Percentiles rank a stretch among this genome's conserved stretches.
Conservation (phyloP, 2,113 vertebrate genomes). For the Regulus satrapa region DNA sequence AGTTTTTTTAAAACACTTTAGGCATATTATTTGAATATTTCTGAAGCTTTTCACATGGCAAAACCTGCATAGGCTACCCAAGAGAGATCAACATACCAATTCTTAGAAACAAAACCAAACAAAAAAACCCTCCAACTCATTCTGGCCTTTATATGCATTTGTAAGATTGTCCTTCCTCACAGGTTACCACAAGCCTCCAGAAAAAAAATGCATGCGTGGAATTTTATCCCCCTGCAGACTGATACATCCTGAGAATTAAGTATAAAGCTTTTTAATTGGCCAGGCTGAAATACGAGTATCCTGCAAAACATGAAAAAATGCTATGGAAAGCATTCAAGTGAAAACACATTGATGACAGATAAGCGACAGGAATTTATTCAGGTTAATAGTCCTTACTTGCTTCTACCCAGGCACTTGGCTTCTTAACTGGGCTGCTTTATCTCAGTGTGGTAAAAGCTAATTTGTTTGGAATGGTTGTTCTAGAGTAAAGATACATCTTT, state of each 20-base stretch:
- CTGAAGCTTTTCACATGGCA: not conserved
- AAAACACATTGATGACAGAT: not conserved
- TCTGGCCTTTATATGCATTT: not conserved
- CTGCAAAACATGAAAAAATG: not conserved
- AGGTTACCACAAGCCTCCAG: not conserved
- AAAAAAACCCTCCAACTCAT: no score
- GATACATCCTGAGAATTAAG: not conserved
- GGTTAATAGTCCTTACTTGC: not conserved
- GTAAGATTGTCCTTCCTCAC: not conserved
- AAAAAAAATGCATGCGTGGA: rapidly evolving
- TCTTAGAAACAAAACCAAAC: not conserved
- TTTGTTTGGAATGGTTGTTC: not conserved
- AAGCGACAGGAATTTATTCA: not conserved
- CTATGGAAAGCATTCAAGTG: not conserved
- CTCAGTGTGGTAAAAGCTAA: not conserved
- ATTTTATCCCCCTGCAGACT: not conserved
- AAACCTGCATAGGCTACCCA: not conserved
- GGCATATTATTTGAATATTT: not conserved
- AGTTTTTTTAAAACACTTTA: not conserved
- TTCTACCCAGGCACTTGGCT: not conserved
- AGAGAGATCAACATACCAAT: not conserved
- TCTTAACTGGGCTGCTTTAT: not conserved
- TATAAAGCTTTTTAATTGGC: not conserved
- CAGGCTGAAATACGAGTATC: not conserved
- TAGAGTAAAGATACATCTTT: not conserved